Base-by-base conservation (phyloP, 2,888 invertebrate genomes). In the Agelastica alni region DNA sequence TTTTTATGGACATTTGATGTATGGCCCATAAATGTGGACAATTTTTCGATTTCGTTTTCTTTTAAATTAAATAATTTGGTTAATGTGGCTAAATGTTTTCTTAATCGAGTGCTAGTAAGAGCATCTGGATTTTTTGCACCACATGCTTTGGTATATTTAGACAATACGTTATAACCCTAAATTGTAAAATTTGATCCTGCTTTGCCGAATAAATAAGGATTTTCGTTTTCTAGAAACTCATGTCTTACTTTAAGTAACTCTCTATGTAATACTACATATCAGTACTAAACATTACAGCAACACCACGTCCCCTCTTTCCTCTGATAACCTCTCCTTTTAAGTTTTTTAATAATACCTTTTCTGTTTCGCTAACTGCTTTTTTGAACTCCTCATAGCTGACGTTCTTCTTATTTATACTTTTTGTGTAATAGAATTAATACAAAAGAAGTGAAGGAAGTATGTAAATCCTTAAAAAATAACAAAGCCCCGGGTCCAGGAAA, bases 21-120 rank as follows among this genome's bases (percentile, higher is more conserved):
- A n/a, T n/a, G n/a, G n/a, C 48, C 39, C 48, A 48, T 48, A 26
- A 30, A 48, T 5, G 13, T 41, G 7, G 31, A 34, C 26, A 48
- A 28, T 30, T 48, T 39, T 31, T 48, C 48, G 26, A 6, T 58
- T 56, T 48, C 61, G 52, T 55, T 63, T n/a, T n/a, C n/a, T n/a
- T n/a, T n/a, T n/a, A n/a, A n/a, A n/a, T n/a, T n/a, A n/a, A n/a
- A n/a, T n/a, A n/a, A n/a, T n/a, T n/a, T n/a, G n/a, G n/a, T n/a
- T n/a, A n/a, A n/a, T n/a, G n/a, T n/a, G n/a, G 34, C 34, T 13
- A 46, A n/a, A 9, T 46, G 47, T n/a, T 32, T 46, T 20, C 47
- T 46, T 16, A 51, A 34, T 36, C 30, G 12, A 18, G 51, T 43
- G 13, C 30, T 32, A 13, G 43, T 51, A 10, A 51, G 17, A 31